Evolutionary conservation across 2,113 vertebrate species (phyloP).

Genomic region (Dasypus novemcinctus): DNA sequence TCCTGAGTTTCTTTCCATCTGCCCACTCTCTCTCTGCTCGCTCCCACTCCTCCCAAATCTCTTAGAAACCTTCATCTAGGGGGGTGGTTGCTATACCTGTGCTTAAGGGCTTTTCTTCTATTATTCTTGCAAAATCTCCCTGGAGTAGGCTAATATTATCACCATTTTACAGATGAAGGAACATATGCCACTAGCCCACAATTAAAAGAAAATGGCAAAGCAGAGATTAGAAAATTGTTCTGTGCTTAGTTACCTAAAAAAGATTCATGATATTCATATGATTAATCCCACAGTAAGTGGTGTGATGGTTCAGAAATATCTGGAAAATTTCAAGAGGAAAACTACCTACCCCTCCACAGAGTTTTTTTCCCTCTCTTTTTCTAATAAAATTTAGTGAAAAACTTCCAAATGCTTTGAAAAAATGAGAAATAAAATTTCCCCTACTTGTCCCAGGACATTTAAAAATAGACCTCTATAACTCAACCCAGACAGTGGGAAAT

Average conservation of each 20-base stretch:
- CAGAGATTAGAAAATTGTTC: constrained; percentile 66
- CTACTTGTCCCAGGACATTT: neutral
- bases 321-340: constrained; percentile 39
- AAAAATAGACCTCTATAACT: constrained; percentile 14
- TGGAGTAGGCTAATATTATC: constrained; percentile 64
- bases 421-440: neutral
- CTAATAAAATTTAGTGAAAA: neutral
- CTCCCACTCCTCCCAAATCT: neutral
- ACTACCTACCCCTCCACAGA: neutral
- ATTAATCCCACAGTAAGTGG: constrained; percentile 63
- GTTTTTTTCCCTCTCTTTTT: neutral
- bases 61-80: constrained; percentile 15
- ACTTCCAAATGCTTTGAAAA: constrained; percentile 11
- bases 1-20: neutral
- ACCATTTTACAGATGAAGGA: constrained; percentile 60
- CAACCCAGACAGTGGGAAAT: neutral
- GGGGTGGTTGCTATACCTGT: constrained; percentile 39
- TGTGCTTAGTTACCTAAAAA: constrained; percentile 63
- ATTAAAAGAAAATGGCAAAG: constrained; percentile 71
- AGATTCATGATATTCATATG: constrained; percentile 31
- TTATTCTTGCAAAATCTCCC: constrained; percentile 56
- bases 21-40: neutral
- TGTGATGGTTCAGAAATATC: constrained; percentile 46
- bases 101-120: constrained; percentile 39
- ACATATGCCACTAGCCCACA: constrained; percentile 64